These are phyloP conservation scores for Orthochromis indermauri DNA, from an alignment of 2,113 vertebrate species.

Conservation along the genomic window DNA sequence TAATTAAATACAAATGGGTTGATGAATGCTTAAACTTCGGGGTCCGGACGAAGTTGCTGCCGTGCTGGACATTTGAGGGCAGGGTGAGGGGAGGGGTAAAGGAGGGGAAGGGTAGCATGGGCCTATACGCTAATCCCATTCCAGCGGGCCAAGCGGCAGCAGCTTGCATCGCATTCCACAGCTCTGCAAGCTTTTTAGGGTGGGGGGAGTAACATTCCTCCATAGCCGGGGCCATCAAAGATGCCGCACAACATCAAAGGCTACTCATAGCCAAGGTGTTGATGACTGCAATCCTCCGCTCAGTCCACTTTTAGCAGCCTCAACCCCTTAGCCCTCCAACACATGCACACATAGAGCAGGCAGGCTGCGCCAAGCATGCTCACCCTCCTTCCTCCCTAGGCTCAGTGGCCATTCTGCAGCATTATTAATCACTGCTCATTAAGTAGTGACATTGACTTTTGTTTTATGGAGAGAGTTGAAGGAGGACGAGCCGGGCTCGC, in stretches of 20 bases:
- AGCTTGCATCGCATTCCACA: constrained; percentile 72
- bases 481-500: not conserved
- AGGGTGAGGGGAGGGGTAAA: not conserved
- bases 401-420: not conserved
- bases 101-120: constrained; percentile 19
- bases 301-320: constrained; percentile 67
- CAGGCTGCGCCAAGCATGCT: constrained; percentile 32
- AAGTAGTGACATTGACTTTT: constrained; percentile 50
- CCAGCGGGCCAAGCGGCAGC: constrained; percentile 60
- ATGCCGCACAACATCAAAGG: constrained; percentile 65
- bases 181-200: constrained; percentile 66
- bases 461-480: constrained; percentile 8
- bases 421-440: constrained; percentile 58
- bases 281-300: constrained; percentile 69
- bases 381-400: not conserved
- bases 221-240: constrained; percentile 64
- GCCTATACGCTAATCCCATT: constrained; percentile 69
- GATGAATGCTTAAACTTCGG: not conserved
- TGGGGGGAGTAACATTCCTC: constrained; percentile 60
- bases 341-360: not conserved
- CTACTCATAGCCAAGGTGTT: constrained; percentile 64
- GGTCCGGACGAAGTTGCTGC: not conserved
- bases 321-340: constrained; percentile 2
- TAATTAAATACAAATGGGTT: not conserved
- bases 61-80: constrained; percentile 39